phyloP scores from a whole-genome alignment of 2,113 vertebrate genomes.

The Camarhynchus parvulus region DNA sequence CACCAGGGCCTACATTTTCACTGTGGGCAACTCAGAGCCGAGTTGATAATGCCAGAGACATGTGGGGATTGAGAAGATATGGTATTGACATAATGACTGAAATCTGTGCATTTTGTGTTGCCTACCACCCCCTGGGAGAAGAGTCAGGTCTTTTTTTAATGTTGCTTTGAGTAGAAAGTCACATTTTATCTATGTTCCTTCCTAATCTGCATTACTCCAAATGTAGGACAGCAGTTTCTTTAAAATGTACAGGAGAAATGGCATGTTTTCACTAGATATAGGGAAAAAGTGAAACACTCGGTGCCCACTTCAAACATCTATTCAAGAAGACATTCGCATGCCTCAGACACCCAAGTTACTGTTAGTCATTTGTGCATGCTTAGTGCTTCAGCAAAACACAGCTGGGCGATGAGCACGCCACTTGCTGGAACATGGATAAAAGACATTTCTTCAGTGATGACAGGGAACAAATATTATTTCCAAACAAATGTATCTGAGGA shows the following conservation, averaged over 20 bases:
- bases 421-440: background rate
- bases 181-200: background rate
- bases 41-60: background rate
- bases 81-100: background rate
- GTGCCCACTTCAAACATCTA: background rate
- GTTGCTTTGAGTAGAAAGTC: background rate
- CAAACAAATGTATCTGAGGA: background rate
- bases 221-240: background rate
- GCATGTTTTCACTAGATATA: background rate
- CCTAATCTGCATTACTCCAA: background rate
- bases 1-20: background rate
- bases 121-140: background rate
- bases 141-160: background rate
- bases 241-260: background rate
- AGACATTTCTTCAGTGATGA: background rate
- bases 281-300: background rate
- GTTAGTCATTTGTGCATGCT: background rate
- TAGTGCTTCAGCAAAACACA: background rate
- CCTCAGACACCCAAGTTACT: background rate
- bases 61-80: fast-evolving
- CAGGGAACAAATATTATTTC: background rate
- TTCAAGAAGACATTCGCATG: background rate
- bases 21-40: background rate
- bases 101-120: background rate
- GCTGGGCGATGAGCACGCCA: background rate